Base-by-base conservation (phyloP, 2,888 invertebrate genomes). In the Cacoxenus indagator region DNA sequence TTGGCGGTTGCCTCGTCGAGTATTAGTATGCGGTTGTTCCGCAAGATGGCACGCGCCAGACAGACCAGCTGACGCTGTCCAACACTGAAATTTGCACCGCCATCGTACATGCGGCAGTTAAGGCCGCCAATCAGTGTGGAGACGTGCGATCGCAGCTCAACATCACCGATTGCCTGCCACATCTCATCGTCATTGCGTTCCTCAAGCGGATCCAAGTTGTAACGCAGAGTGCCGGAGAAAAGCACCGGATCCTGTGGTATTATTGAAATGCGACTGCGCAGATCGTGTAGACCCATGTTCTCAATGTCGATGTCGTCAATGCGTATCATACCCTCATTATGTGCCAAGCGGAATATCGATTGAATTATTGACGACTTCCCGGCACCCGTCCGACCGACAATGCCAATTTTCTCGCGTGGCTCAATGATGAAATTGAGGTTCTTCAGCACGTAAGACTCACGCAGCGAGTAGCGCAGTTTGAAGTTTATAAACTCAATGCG, bases 1-100 rank as follows among this genome's bases (percentile, higher is more conserved):
- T 96, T 96, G 2, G 96, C 96, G 0, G 96, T 96, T 31, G 96
- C 96, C 89, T 97, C 97, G 81, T 97, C 97, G 72, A 97, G 89
- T 24, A 97, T 92, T 1, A 97, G 90, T 73, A 97, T 91, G 78
- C 92, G 93, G 79, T 93, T 94, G 80, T 93, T 92, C 57, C 93
- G 90, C 0, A 97, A 90, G 72, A 97, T 93, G 0, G 96, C 96
- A 29, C 91, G 90, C 75, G 96, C 97, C 67, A 97, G 89, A 84
- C 97, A 97, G 66, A 97, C 89, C 65, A 97, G 89, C 86, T 97
- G 97, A 65, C 95, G 89, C 87, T 97, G 96, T 0, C 97, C 97
- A 14, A 94, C 94, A 85, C 96, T 96, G 84, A 95, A 94, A 89
- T 95, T 96, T 0, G 91, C 89, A 0, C 96, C 96, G 6, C 94